Percentiles rank a stretch among this genome's conserved stretches.
Conservation (phyloP, 2,888 invertebrate genomes). For the Dysmachus trigonus region DNA sequence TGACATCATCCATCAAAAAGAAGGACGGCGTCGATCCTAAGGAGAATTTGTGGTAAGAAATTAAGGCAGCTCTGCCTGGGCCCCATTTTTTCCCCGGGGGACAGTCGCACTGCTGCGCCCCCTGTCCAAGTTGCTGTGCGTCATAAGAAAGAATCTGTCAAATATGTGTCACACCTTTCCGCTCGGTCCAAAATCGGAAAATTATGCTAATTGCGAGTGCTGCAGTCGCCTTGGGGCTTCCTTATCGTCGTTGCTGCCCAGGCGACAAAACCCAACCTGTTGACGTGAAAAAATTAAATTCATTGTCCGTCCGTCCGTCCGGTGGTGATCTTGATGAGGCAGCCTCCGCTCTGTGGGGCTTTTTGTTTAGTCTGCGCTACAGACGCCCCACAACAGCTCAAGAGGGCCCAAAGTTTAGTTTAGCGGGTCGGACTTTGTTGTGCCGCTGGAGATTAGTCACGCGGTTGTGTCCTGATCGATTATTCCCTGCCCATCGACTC, state of each 20-base stretch:
- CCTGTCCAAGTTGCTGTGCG: background rate
- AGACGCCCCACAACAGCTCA: background rate
- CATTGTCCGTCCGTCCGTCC: background rate
- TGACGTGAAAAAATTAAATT: background rate
- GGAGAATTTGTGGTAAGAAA: slow-evolving; percentile 49
- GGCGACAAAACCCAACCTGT: slow-evolving; percentile 17
- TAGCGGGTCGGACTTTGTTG: background rate
- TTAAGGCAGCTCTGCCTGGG: background rate
- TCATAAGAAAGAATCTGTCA: slow-evolving; percentile 37
- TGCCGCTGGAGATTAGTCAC: background rate
- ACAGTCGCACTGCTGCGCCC: background rate
- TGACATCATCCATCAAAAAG: slow-evolving; percentile 44
- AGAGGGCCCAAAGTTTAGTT: background rate
- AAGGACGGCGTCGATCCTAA: slow-evolving; percentile 46
- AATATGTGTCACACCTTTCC: slow-evolving; percentile 48
- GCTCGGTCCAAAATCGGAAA: slow-evolving; percentile 39
- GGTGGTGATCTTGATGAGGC: background rate
- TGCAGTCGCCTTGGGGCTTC: background rate
- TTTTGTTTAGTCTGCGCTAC: background rate
- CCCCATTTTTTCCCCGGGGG: background rate
- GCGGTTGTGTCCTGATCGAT: background rate
- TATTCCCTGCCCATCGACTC: background rate
- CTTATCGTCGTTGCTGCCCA: background rate
- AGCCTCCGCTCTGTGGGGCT: background rate
- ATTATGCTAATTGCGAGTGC: slow-evolving; percentile 46